Conservation (phyloP, 2,113 vertebrate species). For the Pelvicachromis taeniatus region DNA sequence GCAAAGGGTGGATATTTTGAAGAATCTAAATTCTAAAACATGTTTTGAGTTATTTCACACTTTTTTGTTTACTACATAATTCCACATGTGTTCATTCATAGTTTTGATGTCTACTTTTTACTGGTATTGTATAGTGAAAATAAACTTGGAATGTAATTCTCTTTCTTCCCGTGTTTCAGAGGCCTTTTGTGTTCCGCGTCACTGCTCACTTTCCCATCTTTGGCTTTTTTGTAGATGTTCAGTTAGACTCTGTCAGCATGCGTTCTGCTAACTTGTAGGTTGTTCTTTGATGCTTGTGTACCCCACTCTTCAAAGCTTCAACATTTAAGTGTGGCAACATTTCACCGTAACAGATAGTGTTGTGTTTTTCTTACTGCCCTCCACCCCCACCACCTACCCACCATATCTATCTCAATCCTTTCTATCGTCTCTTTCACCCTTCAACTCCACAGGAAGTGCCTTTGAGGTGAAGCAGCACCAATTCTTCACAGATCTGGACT, state of each 20-base stretch:
- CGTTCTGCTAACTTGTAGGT: not conserved
- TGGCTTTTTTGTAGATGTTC: not conserved
- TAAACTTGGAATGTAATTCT: not conserved
- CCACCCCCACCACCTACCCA: not conserved
- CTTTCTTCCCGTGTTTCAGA: not conserved
- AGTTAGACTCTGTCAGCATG: not conserved
- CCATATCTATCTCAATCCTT: not conserved
- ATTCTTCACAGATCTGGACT: slow-evolving; percentile 93
- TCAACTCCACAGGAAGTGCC: slow-evolving; percentile 78
- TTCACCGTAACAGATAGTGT: not conserved
- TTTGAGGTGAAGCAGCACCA: slow-evolving; percentile 93
- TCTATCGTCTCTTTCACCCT: not conserved
- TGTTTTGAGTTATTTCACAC: too few species aligned
- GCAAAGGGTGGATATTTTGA: not conserved
- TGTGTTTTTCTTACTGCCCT: not conserved
- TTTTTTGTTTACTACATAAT: too few species aligned
- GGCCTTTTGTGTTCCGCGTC: not conserved
- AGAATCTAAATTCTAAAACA: too few species aligned
- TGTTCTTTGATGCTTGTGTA: not conserved
- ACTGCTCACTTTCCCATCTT: not conserved
- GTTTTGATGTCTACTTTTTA: not conserved
- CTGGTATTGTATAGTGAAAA: not conserved
- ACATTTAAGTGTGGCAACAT: not conserved
- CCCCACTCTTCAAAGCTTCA: not conserved
- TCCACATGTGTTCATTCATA: too few species aligned